A percentile compares a stretch with the other conserved stretches of the same genome.
These are phyloP conservation scores for Cryptosula pallasiana DNA, from an alignment of 2,888 invertebrate genomes.

Conservation along the genomic window DNA sequence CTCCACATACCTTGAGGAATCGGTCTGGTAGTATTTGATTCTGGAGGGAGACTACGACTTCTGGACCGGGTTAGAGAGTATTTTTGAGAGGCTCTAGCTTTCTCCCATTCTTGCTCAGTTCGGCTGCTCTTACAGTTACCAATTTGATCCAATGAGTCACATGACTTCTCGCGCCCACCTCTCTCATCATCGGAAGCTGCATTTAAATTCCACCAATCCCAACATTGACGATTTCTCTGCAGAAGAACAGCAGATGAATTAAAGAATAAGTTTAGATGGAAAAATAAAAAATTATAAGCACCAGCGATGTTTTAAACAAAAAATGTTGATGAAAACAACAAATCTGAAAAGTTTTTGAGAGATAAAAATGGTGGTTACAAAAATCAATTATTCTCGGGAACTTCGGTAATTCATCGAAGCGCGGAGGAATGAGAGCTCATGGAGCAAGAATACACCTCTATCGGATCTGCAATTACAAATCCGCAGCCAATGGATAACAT, in stretches of 20 bases:
- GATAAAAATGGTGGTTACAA: too few species aligned
- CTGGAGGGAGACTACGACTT: slow-evolving; percentile 7
- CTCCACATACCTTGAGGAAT: neutral
- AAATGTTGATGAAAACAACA: neutral
- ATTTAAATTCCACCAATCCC: slow-evolving; percentile 24
- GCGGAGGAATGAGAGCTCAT: too few species aligned
- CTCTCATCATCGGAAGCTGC: slow-evolving; percentile 12
- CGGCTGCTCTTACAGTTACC: too few species aligned
- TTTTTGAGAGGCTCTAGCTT: neutral
- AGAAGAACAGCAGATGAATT: too few species aligned
- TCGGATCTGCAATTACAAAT: too few species aligned
- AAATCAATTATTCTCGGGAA: too few species aligned
- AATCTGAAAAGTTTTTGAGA: too few species aligned
- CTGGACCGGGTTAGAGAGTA: neutral
- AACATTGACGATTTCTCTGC: slow-evolving; percentile 15
- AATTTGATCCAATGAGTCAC: neutral
- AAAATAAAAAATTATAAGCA: too few species aligned
- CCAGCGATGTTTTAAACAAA: neutral
- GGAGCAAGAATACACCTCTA: too few species aligned
- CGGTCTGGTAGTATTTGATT: neutral
- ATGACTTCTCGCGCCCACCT: slow-evolving; percentile 4
- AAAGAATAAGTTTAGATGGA: too few species aligned
- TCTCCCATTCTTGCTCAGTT: slow-evolving; percentile 18
- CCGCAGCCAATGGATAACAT: too few species aligned
- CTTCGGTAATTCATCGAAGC: too few species aligned